A percentile compares a stretch with the other conserved stretches of the same genome.
Evolutionary conservation across 2,888 invertebrate genomes (phyloP).

Genomic region (Meandrusa payeni): DNA sequence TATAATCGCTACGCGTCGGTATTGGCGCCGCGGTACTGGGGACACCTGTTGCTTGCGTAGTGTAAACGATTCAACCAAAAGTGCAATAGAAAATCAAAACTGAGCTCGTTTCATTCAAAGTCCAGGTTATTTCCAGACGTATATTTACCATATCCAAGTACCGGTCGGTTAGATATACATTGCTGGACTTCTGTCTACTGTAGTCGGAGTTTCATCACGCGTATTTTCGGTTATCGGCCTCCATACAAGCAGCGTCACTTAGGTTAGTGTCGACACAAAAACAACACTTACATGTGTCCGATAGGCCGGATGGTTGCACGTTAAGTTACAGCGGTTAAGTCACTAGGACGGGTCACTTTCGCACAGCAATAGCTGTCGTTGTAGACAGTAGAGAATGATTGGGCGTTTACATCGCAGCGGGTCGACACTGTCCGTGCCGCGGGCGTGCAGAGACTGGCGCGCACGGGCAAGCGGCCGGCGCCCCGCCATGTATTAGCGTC

Average conservation of each 20-base stretch:
- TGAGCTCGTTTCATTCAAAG: conserved; percentile 7
- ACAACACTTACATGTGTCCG: conserved; percentile 68
- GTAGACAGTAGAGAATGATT: conserved; percentile 67
- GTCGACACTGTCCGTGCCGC: conserved; percentile 75
- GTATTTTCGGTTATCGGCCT: conserved; percentile 44
- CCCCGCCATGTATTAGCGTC: conserved; percentile 34
- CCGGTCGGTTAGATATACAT: conserved; percentile 37
- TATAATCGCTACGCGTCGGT: conserved; percentile 10
- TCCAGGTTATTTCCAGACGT: conserved; percentile 39
- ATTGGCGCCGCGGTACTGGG: conserved; percentile 20
- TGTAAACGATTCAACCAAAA: conserved; percentile 25
- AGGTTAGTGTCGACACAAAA: conserved; percentile 60
- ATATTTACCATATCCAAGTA: conserved; percentile 53
- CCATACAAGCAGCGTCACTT: conserved; percentile 5
- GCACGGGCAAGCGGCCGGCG: conserved; percentile 29
- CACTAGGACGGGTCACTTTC: conserved; percentile 22
- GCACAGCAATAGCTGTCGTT: conserved; percentile 71
- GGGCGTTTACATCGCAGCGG: conserved; percentile 78
- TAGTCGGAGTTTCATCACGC: conserved; percentile 41
- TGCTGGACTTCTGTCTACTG: conserved; percentile 47
- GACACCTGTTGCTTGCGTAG: conserved; percentile 52
- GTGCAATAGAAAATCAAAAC: conserved; percentile 25
- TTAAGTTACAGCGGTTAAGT: conserved; percentile 54
- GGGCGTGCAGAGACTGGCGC: conserved; percentile 69
- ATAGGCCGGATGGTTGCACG: conserved; percentile 43